phyloP scores from a whole-genome alignment of 1,140 invertebrate genomes.

The Drosophila hydei region DNA sequence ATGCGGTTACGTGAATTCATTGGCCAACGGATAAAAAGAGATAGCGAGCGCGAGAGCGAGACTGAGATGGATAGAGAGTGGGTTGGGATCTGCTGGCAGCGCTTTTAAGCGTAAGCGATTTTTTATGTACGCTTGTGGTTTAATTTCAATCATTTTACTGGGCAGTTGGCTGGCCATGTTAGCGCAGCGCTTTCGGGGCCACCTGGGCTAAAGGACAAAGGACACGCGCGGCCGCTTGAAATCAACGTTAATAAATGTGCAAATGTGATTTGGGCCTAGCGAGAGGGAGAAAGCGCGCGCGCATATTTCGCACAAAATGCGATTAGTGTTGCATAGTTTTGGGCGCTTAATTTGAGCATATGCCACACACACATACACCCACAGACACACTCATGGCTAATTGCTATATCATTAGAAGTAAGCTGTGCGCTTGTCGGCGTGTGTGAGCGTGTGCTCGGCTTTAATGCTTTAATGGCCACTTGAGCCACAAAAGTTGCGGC shows the following conservation, averaged over 20 bases:
- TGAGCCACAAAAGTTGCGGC: conserved; percentile 68
- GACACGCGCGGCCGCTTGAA: conserved; percentile 32
- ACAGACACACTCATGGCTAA: conserved; percentile 45
- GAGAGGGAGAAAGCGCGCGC: not conserved
- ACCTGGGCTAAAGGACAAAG: conserved; percentile 4
- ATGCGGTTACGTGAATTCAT: conserved; percentile 81
- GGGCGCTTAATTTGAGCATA: conserved; percentile 34
- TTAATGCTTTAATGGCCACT: conserved; percentile 79
- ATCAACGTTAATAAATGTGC: conserved; percentile 80
- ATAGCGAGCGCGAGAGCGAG: not conserved
- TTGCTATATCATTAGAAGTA: conserved; percentile 67
- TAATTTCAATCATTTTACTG: conserved; percentile 79
- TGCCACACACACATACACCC: conserved; percentile 9
- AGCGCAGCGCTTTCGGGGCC: conserved; percentile 1
- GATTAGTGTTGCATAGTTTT: conserved; percentile 60
- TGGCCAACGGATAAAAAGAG: conserved; percentile 44
- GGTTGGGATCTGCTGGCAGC: not conserved
- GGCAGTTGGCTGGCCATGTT: conserved; percentile 48
- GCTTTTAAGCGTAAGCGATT: conserved; percentile 78
- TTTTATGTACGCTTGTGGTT: conserved; percentile 78
- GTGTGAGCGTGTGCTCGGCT: conserved; percentile 34
- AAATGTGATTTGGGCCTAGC: conserved; percentile 48
- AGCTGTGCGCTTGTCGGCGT: conserved; percentile 3
- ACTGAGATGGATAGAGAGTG: not conserved
- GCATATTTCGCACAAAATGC: conserved; percentile 52